Evolutionary conservation across 2,113 vertebrate genomes (phyloP).

Genomic region (Heterotis niloticus): DNA sequence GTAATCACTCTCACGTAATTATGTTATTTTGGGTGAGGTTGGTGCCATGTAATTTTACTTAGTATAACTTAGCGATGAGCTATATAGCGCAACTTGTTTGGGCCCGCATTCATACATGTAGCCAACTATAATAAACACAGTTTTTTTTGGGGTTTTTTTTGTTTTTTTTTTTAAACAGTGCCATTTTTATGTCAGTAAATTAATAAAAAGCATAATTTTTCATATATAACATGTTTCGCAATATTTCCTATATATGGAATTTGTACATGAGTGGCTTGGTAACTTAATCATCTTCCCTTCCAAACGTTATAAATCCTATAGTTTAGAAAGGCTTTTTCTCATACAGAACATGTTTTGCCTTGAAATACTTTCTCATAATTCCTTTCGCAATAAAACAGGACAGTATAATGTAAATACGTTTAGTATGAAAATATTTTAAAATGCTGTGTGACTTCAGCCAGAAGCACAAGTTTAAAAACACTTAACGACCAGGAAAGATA

Average conservation of each 20-base stretch:
- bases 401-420: background rate
- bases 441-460: background rate
- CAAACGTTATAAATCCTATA: too few species aligned
- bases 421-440: background rate
- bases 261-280: too few species aligned
- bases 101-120: background rate
- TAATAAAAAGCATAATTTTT: too few species aligned
- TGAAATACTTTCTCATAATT: background rate
- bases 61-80: background rate
- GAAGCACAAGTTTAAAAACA: background rate
- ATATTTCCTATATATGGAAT: too few species aligned
- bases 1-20: background rate
- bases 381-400: background rate
- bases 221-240: too few species aligned
- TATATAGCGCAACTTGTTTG: background rate
- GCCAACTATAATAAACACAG: background rate
- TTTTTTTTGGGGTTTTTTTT: too few species aligned
- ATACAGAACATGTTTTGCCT: background rate
- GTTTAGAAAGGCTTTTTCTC: too few species aligned
- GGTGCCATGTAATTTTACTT: background rate
- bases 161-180: too few species aligned
- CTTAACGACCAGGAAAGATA: background rate
- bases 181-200: too few species aligned
- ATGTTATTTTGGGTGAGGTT: conserved; percentile 3
- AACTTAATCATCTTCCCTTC: too few species aligned